Percentiles rank a stretch among this genome's conserved stretches.
phyloP scores from a whole-genome alignment of 2,888 invertebrate species.

The Amaurobius ferox region DNA sequence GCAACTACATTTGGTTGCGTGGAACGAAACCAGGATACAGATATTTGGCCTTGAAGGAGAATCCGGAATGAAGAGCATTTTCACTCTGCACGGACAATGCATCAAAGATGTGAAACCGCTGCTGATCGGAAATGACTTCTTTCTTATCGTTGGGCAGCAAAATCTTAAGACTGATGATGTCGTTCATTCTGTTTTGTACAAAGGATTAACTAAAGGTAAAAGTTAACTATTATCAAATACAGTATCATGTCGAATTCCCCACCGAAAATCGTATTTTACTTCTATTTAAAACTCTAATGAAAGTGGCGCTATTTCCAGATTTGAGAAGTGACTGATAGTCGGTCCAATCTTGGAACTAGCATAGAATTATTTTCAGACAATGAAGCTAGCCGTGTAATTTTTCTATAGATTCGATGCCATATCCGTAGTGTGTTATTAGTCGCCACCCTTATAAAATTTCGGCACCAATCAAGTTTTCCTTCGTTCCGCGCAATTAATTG shows the following conservation, averaged over 20 bases:
- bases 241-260: too few relatives aligned
- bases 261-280: neutral
- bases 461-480: too few relatives aligned
- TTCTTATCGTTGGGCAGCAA: constrained; percentile 46
- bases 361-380: too few relatives aligned
- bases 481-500: too few relatives aligned
- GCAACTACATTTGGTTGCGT: constrained; percentile 26
- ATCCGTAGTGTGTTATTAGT: too few relatives aligned
- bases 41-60: constrained; percentile 55
- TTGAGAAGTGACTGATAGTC: too few relatives aligned
- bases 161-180: neutral
- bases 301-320: too few relatives aligned
- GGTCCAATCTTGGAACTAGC: too few relatives aligned
- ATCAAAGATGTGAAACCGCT: constrained; percentile 40
- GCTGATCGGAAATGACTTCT: constrained; percentile 13
- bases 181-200: constrained; percentile 39
- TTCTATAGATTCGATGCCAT: too few relatives aligned
- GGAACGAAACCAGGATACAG: constrained; percentile 38
- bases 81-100: constrained; percentile 29
- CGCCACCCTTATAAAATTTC: too few relatives aligned
- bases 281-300: neutral
- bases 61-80: constrained; percentile 23
- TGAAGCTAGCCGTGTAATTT: too few relatives aligned
- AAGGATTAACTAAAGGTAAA: constrained; percentile 53
- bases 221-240: too few relatives aligned